Evolutionary conservation across 2,888 invertebrate genomes (phyloP).

Genomic region (Campoletis raptor): DNA sequence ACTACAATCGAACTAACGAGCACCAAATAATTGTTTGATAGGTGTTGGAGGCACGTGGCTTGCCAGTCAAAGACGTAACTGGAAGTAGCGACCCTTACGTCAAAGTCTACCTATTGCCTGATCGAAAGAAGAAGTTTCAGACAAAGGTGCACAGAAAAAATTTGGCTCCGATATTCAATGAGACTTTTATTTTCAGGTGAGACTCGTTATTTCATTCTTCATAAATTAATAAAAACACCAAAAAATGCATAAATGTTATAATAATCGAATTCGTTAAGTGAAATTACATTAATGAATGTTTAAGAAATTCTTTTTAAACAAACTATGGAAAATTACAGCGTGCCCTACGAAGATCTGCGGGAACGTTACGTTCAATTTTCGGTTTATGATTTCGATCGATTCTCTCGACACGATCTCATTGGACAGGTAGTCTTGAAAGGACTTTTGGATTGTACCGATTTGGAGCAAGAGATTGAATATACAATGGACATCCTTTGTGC

Average conservation of each 20-base stretch:
- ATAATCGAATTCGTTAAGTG: neutral
- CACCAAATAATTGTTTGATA: conserved; percentile 75
- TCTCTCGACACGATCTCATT: conserved; percentile 94
- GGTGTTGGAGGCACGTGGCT: conserved; percentile 91
- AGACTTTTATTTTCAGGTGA: conserved; percentile 93
- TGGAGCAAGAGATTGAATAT: conserved; percentile 93
- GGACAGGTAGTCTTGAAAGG: conserved; percentile 94
- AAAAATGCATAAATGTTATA: neutral
- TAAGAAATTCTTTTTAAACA: neutral
- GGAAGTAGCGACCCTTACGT: conserved; percentile 96
- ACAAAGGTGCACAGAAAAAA: conserved; percentile 94
- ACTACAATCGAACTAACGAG: neutral
- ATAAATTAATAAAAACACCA: neutral
- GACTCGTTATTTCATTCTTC: neutral
- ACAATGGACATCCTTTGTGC: conserved; percentile 94
- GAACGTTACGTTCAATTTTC: conserved; percentile 93
- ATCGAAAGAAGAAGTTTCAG: conserved; percentile 94
- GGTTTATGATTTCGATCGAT: conserved; percentile 95
- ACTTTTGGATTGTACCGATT: conserved; percentile 91
- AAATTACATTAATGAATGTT: neutral
- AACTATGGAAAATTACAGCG: conserved; percentile 85
- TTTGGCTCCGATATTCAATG: conserved; percentile 93
- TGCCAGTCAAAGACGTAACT: conserved; percentile 93
- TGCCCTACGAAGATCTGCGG: conserved; percentile 91
- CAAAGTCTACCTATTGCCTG: conserved; percentile 93